Conservation (phyloP, 1,140 invertebrate species). For the Drosophila lini region DNA sequence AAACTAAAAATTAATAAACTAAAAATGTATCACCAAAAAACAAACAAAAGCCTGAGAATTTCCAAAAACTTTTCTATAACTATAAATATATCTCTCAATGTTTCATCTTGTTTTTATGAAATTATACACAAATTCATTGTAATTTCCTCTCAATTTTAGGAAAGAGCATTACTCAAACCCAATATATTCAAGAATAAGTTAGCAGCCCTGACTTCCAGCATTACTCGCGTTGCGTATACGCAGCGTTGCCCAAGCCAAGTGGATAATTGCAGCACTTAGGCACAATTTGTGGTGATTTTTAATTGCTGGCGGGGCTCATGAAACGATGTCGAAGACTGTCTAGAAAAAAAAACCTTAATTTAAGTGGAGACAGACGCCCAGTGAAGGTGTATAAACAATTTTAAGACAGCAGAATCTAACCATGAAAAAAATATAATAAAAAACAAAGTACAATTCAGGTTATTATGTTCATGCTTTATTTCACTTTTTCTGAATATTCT, state of each 20-base stretch:
- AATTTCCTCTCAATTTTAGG: too few relatives aligned
- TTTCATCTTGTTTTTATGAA: too few relatives aligned
- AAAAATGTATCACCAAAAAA: too few relatives aligned
- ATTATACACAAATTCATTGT: not conserved
- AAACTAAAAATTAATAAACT: too few relatives aligned
- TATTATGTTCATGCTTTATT: not conserved
- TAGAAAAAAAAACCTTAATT: not conserved
- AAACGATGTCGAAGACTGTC: constrained; percentile 1
- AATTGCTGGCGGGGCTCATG: constrained; percentile 32
- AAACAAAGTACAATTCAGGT: constrained; percentile 10
- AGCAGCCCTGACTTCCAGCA: constrained; percentile 4
- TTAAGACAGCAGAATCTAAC: not conserved
- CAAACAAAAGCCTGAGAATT: not conserved
- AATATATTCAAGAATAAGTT: not conserved
- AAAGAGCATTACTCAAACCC: not conserved
- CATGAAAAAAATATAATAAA: constrained; percentile 1
- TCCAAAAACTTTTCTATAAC: too few relatives aligned
- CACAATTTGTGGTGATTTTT: constrained; percentile 47
- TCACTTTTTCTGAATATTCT: constrained; percentile 19
- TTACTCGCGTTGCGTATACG: constrained; percentile 55
- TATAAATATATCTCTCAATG: too few relatives aligned
- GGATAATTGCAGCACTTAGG: constrained; percentile 55
- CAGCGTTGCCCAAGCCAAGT: constrained; percentile 33
- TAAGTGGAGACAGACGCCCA: not conserved
- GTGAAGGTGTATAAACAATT: too few relatives aligned